Evolutionary conservation across 2,797 vertebrate genomes (phyloP), one percentile per base, ranked within the genome.

Genomic region (Mus minutoides): DNA sequence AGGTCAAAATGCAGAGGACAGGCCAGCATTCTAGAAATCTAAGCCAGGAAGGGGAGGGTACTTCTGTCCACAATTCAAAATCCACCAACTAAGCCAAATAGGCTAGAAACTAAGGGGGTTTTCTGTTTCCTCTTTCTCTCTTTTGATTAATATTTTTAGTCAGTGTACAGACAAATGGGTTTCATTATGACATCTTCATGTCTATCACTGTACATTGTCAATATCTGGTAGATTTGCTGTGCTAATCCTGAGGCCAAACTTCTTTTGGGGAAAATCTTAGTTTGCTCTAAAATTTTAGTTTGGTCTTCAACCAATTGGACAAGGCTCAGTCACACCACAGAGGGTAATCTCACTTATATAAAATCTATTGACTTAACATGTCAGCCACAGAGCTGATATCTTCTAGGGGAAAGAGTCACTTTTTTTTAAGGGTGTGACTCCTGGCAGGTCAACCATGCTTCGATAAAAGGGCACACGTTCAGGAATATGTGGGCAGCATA

Each of bases 101-200:
- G 34, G 14, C 22, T 87, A 12, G 34, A 1, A 71, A 11, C 49
- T 37, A 49, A 29, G 84, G 46, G 34, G 22, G 29, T 71, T 71
- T 87, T 87, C 64, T 54, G 22, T 87, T 87, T 87, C 84, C 64
- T 69, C 34, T 71, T 87, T 87, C 46, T 87, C 84, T 69, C 46
- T 86, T 37, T 71, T 71, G 26, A 87, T 71, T 71, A 71, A 37
- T 71, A 71, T 71, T 71, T 87, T 71, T 54, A 87, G 64, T 71
- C 34, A 6, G 22, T 54, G 22, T 54, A 54, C 64, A 87, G 49
- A 87, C 64, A 52, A 86, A 37, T 6, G 49, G 43, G 64, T 87
- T 87, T 87, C 84, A 71, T 54, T 71, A 37, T 71, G 64, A 71
- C 64, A 71, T 67, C 54, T 69, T 29, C 22, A 26, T 11, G 34